phyloP scores from a whole-genome alignment of 2,113 vertebrate species.

The Pimephales promelas region DNA sequence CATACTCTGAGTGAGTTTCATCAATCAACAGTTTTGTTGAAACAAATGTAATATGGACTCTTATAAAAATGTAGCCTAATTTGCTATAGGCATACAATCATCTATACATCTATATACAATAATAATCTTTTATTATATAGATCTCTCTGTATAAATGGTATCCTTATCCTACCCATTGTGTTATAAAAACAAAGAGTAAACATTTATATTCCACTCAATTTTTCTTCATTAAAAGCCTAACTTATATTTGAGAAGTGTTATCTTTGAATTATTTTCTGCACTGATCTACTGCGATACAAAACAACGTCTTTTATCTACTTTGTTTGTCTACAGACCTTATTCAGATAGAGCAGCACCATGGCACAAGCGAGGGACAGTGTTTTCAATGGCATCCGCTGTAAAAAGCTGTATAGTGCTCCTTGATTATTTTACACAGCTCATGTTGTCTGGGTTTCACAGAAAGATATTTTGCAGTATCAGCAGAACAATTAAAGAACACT shows the following conservation, averaged over 20 bases:
- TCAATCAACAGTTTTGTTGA: not conserved
- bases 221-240: not conserved
- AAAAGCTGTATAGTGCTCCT: too few relatives aligned
- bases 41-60: too few relatives aligned
- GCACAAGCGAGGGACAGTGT: too few relatives aligned
- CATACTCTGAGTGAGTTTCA: not conserved
- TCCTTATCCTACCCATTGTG: not conserved
- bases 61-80: too few relatives aligned
- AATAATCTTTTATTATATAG: too few relatives aligned
- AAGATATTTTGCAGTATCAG: too few relatives aligned
- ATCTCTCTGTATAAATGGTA: not conserved
- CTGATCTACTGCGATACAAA: not conserved
- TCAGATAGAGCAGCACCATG: too few relatives aligned
- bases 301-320: not conserved
- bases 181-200: not conserved
- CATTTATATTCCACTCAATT: not conserved
- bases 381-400: too few relatives aligned
- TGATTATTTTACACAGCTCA: too few relatives aligned
- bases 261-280: not conserved
- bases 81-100: not conserved
- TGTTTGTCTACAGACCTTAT: not conserved
- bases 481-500: too few relatives aligned
- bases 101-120: not conserved
- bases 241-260: not conserved
- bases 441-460: too few relatives aligned